phyloP scores from a whole-genome alignment of 2,888 invertebrate genomes.

The Lamellibrachia columna region DNA sequence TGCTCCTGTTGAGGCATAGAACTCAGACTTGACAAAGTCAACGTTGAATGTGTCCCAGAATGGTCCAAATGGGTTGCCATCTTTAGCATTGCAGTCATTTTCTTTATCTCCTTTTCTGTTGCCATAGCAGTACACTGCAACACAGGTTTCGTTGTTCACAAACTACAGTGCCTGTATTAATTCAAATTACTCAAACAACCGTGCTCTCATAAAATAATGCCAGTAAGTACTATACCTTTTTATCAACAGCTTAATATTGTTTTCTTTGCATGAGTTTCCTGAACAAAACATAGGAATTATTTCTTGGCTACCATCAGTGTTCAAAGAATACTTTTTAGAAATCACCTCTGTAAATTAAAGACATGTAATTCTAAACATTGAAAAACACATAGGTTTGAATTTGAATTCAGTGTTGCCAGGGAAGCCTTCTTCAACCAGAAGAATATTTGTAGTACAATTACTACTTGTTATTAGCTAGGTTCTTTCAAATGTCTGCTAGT shows the following conservation, averaged over 20 bases:
- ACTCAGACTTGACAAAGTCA: constrained; percentile 88
- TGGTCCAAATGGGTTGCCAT: constrained; percentile 98
- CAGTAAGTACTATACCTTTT: not conserved
- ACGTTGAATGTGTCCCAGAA: constrained; percentile 95
- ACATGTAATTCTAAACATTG: not conserved
- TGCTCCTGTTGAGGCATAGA: constrained; percentile 77
- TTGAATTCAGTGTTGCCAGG: not conserved
- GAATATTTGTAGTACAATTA: too few species aligned
- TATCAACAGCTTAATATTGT: too few species aligned
- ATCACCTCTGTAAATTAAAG: not conserved
- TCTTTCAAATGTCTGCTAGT: not conserved
- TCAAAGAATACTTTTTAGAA: too few species aligned
- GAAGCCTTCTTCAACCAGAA: not conserved
- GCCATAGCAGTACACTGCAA: constrained; percentile 13
- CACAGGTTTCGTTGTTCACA: not conserved
- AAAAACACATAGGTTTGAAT: not conserved
- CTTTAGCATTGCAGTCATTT: constrained; percentile 90
- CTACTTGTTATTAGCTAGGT: too few species aligned
- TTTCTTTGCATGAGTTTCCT: too few species aligned
- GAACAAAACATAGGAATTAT: too few species aligned
- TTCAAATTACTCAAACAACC: not conserved
- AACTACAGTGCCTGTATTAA: not conserved
- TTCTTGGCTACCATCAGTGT: too few species aligned
- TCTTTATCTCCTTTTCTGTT: constrained; percentile 31
- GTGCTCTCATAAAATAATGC: not conserved